These are phyloP conservation scores for Heliconius aoede DNA, from an alignment of 2,888 invertebrate species.

Conservation along the genomic window DNA sequence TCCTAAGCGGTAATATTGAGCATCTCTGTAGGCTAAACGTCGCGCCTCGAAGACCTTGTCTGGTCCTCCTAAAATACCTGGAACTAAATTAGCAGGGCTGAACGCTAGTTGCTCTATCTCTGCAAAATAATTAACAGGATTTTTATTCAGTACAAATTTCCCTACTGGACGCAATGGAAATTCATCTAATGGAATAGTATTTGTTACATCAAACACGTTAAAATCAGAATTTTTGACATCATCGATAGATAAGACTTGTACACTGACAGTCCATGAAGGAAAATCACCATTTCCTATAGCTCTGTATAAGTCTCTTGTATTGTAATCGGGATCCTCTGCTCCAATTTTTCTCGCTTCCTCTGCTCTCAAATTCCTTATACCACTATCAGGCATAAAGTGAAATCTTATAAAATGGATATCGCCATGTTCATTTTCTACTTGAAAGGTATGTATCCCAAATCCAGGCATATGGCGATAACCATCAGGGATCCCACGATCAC, in stretches of 20 bases:
- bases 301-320: constrained; percentile 92
- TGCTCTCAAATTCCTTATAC: constrained; percentile 88
- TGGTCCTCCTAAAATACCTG: constrained; percentile 94
- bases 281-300: constrained; percentile 88
- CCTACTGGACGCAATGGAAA: constrained; percentile 93
- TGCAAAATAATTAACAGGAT: constrained; percentile 94
- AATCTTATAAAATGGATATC: constrained; percentile 92
- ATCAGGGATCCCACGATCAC: constrained; percentile 94
- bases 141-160: constrained; percentile 91
- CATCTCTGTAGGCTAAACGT: constrained; percentile 93
- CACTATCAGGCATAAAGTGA: constrained; percentile 94
- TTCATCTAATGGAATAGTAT: constrained; percentile 90
- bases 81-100: constrained; percentile 92
- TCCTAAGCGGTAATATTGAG: constrained; percentile 92
- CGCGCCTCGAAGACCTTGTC: constrained; percentile 95
- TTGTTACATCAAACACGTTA: constrained; percentile 96
- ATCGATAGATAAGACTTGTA: constrained; percentile 92
- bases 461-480: constrained; percentile 96
- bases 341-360: constrained; percentile 86
- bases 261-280: constrained; percentile 89
- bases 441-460: constrained; percentile 95
- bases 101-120: constrained; percentile 96
- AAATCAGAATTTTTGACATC: constrained; percentile 89
- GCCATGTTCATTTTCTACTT: constrained; percentile 89
- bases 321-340: constrained; percentile 91